These are phyloP conservation scores for Prolemur simus DNA, from an alignment of 2,113 vertebrate genomes.

Conservation along the genomic window DNA sequence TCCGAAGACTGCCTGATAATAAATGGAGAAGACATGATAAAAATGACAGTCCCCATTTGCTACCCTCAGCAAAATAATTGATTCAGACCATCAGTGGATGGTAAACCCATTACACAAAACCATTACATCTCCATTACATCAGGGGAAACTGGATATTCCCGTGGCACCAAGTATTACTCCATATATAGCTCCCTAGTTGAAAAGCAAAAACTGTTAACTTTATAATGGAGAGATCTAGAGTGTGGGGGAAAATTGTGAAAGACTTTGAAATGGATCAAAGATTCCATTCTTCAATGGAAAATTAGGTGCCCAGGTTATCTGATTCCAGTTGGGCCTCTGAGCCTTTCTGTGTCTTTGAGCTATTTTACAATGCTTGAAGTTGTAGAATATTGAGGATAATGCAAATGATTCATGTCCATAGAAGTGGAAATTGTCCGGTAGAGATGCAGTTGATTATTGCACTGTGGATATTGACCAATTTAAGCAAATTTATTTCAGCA, in stretches of 20 bases:
- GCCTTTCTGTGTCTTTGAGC: neutral
- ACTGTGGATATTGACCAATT: neutral
- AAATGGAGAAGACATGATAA: constrained; percentile 25
- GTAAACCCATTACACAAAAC: neutral
- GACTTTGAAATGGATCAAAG: constrained; percentile 1
- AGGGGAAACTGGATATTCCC: neutral
- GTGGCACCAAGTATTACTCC: neutral
- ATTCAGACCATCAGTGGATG: neutral
- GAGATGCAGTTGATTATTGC: neutral
- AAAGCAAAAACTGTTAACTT: neutral
- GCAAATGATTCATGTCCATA: neutral
- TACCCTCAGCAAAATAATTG: constrained; percentile 1
- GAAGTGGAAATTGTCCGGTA: neutral
- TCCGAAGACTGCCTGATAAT: neutral
- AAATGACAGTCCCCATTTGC: constrained; percentile 24
- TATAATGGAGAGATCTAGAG: neutral
- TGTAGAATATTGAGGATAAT: neutral
- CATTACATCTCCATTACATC: neutral
- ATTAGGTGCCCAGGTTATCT: neutral
- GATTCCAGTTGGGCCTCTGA: constrained; percentile 14
- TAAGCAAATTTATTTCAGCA: constrained; percentile 15
- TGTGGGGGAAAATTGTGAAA: neutral
- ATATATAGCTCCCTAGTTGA: neutral
- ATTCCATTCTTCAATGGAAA: constrained; percentile 16
- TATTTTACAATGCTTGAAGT: neutral